These are phyloP conservation scores for Antitype chi DNA, from an alignment of 2,888 invertebrate species.

Conservation along the genomic window DNA sequence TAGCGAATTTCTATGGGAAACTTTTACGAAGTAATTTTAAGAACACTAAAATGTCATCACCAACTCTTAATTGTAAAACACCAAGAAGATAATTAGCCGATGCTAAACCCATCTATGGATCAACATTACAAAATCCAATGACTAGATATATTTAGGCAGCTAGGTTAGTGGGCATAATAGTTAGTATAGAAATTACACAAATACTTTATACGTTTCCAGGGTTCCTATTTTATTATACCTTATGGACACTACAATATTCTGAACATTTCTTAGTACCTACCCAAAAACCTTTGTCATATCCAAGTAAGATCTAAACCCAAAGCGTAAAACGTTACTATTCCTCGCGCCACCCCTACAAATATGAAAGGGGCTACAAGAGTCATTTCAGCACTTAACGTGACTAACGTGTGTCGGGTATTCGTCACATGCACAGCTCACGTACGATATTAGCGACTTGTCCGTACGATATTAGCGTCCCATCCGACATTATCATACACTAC, in stretches of 20 bases:
- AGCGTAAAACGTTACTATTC: background rate
- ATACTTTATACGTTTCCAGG: background rate
- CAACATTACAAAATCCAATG: background rate
- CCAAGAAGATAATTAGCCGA: background rate
- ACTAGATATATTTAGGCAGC: background rate
- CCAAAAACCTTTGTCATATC: too few relatives aligned
- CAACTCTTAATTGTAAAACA: background rate
- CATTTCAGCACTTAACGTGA: conserved; percentile 81
- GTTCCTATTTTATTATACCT: background rate
- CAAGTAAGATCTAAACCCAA: background rate
- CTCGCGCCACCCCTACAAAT: conserved; percentile 71
- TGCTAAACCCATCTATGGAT: background rate
- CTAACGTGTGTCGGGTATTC: conserved; percentile 75
- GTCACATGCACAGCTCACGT: conserved; percentile 62
- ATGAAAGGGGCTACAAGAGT: conserved; percentile 73
- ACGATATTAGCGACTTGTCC: conserved; percentile 44
- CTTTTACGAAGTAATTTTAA: background rate
- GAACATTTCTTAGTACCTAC: background rate
- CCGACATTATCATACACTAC: conserved; percentile 24
- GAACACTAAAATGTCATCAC: too few relatives aligned
- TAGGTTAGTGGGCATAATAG: background rate
- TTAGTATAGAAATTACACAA: background rate
- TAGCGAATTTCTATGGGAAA: background rate
- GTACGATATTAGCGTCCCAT: conserved; percentile 26
- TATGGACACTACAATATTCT: background rate